These are phyloP conservation scores for Pelosia muscerda DNA, from an alignment of 2,888 invertebrate genomes.

Conservation along the genomic window DNA sequence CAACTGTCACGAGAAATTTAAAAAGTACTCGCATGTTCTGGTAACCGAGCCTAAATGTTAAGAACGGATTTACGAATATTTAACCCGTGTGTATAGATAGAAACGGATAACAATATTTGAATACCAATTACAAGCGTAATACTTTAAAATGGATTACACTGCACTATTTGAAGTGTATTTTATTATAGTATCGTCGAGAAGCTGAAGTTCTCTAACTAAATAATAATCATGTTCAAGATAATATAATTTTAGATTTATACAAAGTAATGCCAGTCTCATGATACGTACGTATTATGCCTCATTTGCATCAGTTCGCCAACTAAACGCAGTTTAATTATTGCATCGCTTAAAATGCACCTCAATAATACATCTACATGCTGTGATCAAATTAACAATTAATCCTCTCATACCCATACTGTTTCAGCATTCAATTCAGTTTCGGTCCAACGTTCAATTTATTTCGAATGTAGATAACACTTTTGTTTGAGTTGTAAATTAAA, in stretches of 20 bases:
- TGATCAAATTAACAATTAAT: conserved; percentile 82
- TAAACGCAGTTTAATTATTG: conserved; percentile 60
- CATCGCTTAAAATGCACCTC: conserved; percentile 67
- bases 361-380: conserved; percentile 73
- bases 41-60: conserved; percentile 38
- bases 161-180: too few relatives aligned
- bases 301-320: conserved; percentile 59
- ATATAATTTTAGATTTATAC: conserved; percentile 13
- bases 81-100: not conserved
- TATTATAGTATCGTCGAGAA: too few relatives aligned
- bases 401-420: conserved; percentile 65
- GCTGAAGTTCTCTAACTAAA: not conserved
- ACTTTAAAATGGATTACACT: not conserved
- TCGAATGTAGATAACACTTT: conserved; percentile 70
- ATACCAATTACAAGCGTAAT: not conserved
- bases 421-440: conserved; percentile 73
- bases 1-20: conserved; percentile 69
- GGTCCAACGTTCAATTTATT: conserved; percentile 73
- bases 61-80: not conserved
- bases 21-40: conserved; percentile 55
- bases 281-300: conserved; percentile 40
- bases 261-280: conserved; percentile 22
- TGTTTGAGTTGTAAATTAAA: conserved; percentile 74
- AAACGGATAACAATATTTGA: not conserved
- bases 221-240: not conserved